Evolutionary conservation across 2,113 vertebrate genomes (phyloP), one percentile per base, ranked within the genome.

Genomic region (Phocoena sinus): DNA sequence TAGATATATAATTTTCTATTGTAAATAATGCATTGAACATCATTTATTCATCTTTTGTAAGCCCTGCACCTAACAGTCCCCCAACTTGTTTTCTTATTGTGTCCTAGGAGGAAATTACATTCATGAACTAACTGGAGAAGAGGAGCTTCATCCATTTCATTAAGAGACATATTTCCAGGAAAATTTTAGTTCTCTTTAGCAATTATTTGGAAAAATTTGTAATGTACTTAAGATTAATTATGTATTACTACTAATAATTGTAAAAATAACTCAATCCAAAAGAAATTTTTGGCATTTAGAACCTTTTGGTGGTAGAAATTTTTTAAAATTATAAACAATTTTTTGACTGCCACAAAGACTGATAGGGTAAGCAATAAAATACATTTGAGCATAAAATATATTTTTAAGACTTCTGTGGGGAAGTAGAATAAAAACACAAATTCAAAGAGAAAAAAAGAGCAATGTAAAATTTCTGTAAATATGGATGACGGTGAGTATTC

Each of bases 361-460:
- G 36, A 63, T 15, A 94, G 0, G 3, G 18, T 25, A 91, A 87
- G 26, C 68, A 77, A 63, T 77, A 88, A 91, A 77, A 70, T 83
- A 83, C 6, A 83, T 41, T 77, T 23, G 60, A 50, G 20, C 14
- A 58, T 77, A 73, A 97, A 94, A 80, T 79, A 84, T 28, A 67
- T 41, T 56, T 79, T 87, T 47, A 12, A 76, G 47, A 89, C 41
- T n/a, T 87, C 10, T 81, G 13, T 91, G 47, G 31, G 26, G 15
- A 82, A 81, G 38, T 74, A 63, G n/a, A 95, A 86, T 85, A 38
- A 81, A 95, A 94, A 89, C 25, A 65, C 10, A 94, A 96, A 91
- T 63, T 88, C 77, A 80, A 74, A 95, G 33, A 79, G 23, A 47
- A 70, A 97, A 90, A 53, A 90, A 80, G 17, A 86, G 38, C 77